Conservation (phyloP, 2,797 vertebrate genomes). For the Neoniphon sammara region DNA sequence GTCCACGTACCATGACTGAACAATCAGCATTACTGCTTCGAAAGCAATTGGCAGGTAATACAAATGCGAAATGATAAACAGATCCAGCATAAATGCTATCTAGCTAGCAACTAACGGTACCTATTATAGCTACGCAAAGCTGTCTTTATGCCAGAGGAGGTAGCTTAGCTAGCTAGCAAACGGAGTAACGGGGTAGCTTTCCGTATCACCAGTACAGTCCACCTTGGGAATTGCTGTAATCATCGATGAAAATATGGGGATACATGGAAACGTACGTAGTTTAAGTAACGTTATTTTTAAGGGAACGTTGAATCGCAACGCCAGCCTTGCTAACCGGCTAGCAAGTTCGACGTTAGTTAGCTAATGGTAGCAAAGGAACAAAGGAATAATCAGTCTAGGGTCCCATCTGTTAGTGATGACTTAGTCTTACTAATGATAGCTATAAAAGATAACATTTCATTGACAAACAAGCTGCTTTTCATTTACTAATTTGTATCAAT, state of each 20-base stretch:
- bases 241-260: neutral
- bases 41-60: constrained; percentile 86
- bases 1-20: constrained; percentile 84
- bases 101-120: constrained; percentile 60
- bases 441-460: neutral
- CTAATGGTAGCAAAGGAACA: constrained; percentile 73
- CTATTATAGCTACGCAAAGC: constrained; percentile 62
- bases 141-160: constrained; percentile 71
- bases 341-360: constrained; percentile 74
- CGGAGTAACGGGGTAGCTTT: constrained; percentile 32
- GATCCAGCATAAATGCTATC: constrained; percentile 25
- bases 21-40: constrained; percentile 86
- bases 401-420: constrained; percentile 54
- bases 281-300: neutral
- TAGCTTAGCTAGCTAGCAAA: constrained; percentile 46
- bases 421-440: constrained; percentile 22
- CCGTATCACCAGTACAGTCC: constrained; percentile 25
- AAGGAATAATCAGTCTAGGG: constrained; percentile 79
- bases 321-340: constrained; percentile 60
- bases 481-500: neutral
- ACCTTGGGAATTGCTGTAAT: neutral
- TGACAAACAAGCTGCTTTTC: neutral
- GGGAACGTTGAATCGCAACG: constrained; percentile 8
- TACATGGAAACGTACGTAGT: neutral
- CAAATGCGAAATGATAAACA: neutral